Evolutionary conservation across 1,140 invertebrate species (phyloP).

Genomic region (Eueides isabella): DNA sequence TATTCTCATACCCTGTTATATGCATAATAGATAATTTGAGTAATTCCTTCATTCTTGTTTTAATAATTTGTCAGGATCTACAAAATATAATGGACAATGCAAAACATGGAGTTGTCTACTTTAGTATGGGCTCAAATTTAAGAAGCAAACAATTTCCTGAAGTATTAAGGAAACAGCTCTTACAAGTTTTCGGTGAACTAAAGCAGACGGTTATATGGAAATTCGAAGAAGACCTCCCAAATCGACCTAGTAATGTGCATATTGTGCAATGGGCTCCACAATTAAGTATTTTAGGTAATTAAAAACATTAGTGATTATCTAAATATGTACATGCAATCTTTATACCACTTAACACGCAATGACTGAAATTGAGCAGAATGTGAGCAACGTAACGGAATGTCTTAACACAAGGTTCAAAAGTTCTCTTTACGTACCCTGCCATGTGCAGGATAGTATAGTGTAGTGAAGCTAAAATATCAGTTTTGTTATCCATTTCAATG

Average conservation of each 20-base stretch:
- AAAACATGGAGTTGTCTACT: conserved; percentile 79
- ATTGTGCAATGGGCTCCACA: conserved; percentile 85
- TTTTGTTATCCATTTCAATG: too few relatives aligned
- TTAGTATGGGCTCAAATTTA: conserved; percentile 84
- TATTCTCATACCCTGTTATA: too few relatives aligned
- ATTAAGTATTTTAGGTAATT: conserved; percentile 80
- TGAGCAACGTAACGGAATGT: too few relatives aligned
- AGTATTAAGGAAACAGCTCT: conserved; percentile 51
- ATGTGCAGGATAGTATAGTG: too few relatives aligned
- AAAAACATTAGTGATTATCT: background rate
- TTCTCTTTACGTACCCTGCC: too few relatives aligned
- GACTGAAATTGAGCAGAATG: too few relatives aligned
- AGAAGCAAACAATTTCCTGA: conserved; percentile 60
- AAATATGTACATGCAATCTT: background rate
- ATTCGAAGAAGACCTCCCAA: conserved; percentile 72
- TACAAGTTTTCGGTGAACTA: conserved; percentile 71
- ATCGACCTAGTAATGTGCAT: conserved; percentile 82
- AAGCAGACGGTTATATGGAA: conserved; percentile 82
- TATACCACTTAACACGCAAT: too few relatives aligned
- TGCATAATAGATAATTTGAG: too few relatives aligned
- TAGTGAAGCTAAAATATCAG: too few relatives aligned
- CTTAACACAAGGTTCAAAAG: too few relatives aligned
- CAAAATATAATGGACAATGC: conserved; percentile 40
- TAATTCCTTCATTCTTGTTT: background rate
- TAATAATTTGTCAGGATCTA: conserved; percentile 33